phyloP scores from a whole-genome alignment of 2,113 vertebrate genomes.

The Tychaedon coryphoeus region DNA sequence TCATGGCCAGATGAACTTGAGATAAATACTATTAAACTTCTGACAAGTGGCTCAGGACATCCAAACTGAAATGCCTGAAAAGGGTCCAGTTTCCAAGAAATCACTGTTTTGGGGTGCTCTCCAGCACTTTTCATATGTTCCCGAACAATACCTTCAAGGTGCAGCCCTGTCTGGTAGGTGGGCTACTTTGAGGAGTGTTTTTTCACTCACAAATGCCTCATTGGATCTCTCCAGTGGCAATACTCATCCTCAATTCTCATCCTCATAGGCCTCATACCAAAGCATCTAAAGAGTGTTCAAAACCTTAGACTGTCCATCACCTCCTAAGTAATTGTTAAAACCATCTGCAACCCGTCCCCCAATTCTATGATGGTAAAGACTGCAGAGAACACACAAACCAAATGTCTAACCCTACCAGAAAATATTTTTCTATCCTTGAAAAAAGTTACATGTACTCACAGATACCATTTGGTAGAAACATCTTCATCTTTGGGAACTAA shows the following conservation, averaged over 20 bases:
- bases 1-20: rapidly evolving
- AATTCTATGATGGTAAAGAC: background rate
- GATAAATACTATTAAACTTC: background rate
- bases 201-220: background rate
- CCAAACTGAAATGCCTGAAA: background rate
- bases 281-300: background rate
- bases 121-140: background rate
- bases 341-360: background rate
- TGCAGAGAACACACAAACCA: background rate
- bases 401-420: background rate
- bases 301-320: background rate
- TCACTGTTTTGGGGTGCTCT: background rate
- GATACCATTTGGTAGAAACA: background rate
- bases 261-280: background rate
- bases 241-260: background rate
- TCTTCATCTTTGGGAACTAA: background rate
- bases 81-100: background rate
- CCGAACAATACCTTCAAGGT: background rate
- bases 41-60: background rate
- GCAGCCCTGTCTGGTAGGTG: background rate
- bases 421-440: background rate
- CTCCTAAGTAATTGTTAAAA: background rate
- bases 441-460: background rate
- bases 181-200: background rate
- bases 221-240: background rate